These are phyloP conservation scores for Ganaspis sp. DNA, from an alignment of 1,140 invertebrate species.

Conservation along the genomic window DNA sequence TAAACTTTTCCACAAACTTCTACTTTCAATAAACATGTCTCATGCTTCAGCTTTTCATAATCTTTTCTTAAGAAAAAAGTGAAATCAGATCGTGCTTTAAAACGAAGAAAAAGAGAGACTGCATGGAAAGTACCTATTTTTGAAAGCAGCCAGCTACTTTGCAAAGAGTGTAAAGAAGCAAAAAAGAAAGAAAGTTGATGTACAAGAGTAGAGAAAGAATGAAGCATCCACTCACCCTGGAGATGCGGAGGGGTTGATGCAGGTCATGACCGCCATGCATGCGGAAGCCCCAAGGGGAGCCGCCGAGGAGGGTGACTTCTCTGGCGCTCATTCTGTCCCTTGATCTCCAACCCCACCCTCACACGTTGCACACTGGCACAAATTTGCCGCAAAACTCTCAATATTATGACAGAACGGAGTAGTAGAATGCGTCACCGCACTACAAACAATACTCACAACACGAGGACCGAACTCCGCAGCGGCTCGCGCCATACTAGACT, in stretches of 20 bases:
- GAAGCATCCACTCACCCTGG: conserved; percentile 81
- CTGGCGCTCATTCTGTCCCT: conserved; percentile 79
- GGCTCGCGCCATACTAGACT: conserved; percentile 67
- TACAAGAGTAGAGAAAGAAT: conserved; percentile 38
- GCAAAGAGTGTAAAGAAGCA: not conserved
- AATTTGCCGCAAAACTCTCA: conserved; percentile 9
- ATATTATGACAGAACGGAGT: conserved; percentile 7
- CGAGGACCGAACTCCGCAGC: conserved; percentile 58
- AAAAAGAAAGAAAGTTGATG: conserved; percentile 25
- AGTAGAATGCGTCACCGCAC: conserved; percentile 38
- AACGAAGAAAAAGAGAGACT: no score
- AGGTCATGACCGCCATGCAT: conserved; percentile 88
- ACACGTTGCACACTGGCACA: conserved; percentile 35
- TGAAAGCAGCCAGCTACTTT: not conserved
- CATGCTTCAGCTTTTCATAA: no score
- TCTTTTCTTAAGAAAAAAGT: no score
- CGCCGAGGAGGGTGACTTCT: conserved; percentile 85
- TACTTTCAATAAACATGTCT: no score
- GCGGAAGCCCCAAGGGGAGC: conserved; percentile 92
- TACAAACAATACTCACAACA: conserved; percentile 44
- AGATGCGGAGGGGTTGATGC: conserved; percentile 85
- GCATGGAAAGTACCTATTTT: not conserved
- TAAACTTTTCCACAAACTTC: no score
- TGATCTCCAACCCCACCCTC: conserved; percentile 38
- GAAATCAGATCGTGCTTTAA: no score